Conservation (phyloP, 2,797 vertebrate species). For the Onychomys arenicola region DNA sequence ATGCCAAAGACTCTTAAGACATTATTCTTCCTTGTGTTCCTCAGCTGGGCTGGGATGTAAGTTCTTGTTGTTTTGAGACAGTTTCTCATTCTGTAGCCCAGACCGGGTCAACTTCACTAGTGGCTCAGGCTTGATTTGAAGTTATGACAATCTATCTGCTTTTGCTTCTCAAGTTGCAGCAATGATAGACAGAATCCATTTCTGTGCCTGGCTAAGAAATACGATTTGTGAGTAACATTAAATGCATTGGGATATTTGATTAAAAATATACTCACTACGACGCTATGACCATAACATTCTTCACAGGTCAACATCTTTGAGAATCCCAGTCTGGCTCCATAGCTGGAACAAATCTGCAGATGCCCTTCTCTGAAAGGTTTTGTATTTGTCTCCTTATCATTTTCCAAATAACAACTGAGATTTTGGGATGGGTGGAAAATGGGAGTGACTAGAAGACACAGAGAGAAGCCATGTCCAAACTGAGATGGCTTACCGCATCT, state of each 20-base stretch:
- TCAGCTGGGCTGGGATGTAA: neutral
- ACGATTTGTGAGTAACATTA: neutral
- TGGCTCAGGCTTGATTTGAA: neutral
- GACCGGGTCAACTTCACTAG: neutral
- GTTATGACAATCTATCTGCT: neutral
- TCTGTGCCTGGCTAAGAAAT: neutral
- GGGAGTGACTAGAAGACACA: neutral
- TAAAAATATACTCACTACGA: neutral
- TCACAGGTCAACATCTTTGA: conserved; percentile 14
- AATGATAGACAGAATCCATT: neutral
- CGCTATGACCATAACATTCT: neutral
- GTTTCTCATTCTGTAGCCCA: neutral
- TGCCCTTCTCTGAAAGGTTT: neutral
- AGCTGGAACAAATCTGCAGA: neutral
- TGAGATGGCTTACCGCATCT: conserved; percentile 58
- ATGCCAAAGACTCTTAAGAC: neutral
- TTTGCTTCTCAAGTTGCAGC: neutral
- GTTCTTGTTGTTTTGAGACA: neutral
- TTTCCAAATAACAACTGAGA: conserved; percentile 23
- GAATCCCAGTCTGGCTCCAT: neutral
- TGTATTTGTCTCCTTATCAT: neutral
- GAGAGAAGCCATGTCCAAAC: conserved; percentile 68
- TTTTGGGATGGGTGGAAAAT: neutral
- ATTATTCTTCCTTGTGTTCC: conserved; percentile 26
- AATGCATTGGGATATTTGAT: neutral